These are phyloP conservation scores for Myanophis thanlyinensis DNA, from an alignment of 2,113 vertebrate genomes.

Conservation along the genomic window DNA sequence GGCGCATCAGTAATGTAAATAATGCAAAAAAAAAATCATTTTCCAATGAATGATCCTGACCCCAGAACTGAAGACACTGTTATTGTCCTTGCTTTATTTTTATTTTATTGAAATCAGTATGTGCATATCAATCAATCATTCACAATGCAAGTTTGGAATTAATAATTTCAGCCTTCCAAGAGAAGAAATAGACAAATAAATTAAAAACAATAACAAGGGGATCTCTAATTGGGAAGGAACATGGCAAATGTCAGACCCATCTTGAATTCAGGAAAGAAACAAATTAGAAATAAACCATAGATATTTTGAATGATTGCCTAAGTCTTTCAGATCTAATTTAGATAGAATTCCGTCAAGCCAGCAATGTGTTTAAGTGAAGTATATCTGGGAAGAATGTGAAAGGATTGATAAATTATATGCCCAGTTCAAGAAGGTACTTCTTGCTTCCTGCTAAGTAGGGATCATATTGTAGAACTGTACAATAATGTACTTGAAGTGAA, in stretches of 20 bases:
- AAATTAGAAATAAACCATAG: slow-evolving; percentile 42
- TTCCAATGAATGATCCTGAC: not conserved
- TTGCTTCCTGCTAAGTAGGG: not conserved
- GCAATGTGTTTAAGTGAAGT: not conserved
- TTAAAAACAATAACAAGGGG: not conserved
- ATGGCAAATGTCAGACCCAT: not conserved
- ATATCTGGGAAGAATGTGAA: not conserved
- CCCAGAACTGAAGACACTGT: not conserved
- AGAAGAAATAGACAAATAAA: slow-evolving; percentile 3
- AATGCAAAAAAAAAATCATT: not conserved
- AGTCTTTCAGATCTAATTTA: not conserved
- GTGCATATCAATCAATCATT: not conserved
- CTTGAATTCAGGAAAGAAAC: slow-evolving; percentile 12
- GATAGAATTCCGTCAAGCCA: not conserved
- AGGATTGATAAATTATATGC: not conserved
- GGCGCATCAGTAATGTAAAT: not conserved
- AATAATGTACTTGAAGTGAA: not conserved
- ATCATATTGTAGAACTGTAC: not conserved
- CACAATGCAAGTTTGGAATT: not conserved
- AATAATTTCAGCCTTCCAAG: not conserved
- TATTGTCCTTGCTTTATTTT: not conserved
- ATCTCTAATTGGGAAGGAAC: not conserved
- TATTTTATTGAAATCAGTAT: not conserved
- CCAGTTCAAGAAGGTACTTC: no score
- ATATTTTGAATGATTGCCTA: slow-evolving; percentile 10